These are phyloP conservation scores for Otolemur crassicaudatus DNA, from an alignment of 2,797 vertebrate species.

Conservation along the genomic window DNA sequence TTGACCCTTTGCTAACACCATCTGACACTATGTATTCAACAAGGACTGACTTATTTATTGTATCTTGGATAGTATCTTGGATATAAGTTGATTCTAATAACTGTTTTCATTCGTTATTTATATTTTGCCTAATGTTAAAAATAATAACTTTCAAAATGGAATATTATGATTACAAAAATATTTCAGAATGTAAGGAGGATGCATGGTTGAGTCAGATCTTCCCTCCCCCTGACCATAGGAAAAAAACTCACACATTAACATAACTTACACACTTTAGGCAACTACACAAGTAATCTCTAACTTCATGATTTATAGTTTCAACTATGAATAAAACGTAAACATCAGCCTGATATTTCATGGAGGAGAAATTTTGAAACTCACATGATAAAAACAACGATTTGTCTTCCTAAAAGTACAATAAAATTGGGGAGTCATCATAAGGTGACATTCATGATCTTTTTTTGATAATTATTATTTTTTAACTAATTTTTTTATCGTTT, in stretches of 20 bases:
- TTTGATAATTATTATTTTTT: no score
- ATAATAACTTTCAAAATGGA: not conserved
- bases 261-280: not conserved
- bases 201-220: not conserved
- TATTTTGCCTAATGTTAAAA: conserved; percentile 38
- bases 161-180: conserved; percentile 20
- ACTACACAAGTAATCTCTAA: not conserved
- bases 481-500: no score
- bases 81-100: not conserved
- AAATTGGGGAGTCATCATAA: not conserved
- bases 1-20: not conserved
- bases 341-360: not conserved
- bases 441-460: not conserved
- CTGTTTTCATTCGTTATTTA: conserved; percentile 20
- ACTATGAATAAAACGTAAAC: not conserved
- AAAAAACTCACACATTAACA: not conserved
- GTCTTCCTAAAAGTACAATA: not conserved
- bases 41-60: not conserved
- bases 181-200: conserved; percentile 27
- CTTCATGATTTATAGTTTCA: conserved; percentile 11
- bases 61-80: not conserved
- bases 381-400: not conserved
- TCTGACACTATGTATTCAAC: not conserved
- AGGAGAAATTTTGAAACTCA: not conserved
- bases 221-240: not conserved